Evolutionary conservation across 2,113 vertebrate genomes (phyloP), one percentile per base, ranked within the genome.

Genomic region (Brachionichthys hirsutus): DNA sequence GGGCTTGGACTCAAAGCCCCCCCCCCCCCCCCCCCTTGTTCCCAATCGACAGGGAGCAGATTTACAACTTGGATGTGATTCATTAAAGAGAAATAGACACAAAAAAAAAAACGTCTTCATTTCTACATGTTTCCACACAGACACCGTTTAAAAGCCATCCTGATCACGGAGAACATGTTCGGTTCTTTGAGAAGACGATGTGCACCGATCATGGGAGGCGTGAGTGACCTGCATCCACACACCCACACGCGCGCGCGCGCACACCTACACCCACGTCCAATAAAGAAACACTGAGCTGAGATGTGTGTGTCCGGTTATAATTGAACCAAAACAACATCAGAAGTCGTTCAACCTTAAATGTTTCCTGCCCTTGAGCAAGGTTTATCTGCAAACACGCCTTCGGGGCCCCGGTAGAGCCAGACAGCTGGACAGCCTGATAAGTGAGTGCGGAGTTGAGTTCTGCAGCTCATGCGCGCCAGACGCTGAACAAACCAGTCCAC

Each of bases 391-490:
- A 15, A 30, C 19, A 8, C 24, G 24, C 67, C 73, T 64, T 49
- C 3, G 69, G 73, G 67, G 53, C 54, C 62, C 62, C 10, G 36
- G 52, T 12, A 24, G 42, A 70, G 63, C 38, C 68, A 64, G 60
- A 67, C 83, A 81, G 80, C 78, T 86, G 83, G 61, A 62, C 69
- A n/a, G 12, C 62, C 61, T 83, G 84, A 88, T 88, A 86, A 86
- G 73, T 74, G 56, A 61, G 62, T 56, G 12, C 40, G 24, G 24
- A 6, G 10, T n/a, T 9, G 53, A 54, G 63, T 62, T 67, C 43
- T 75, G 68, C 62, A 46, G 43, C 60, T 53, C 46, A 0, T 40
- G 49, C 8, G 54, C 16, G 47, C 41, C 16, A 30, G 5, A 30
- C 24, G 24, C 24, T 30, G 24, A 30, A 30, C 24, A 30, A 30